phyloP scores from a whole-genome alignment of 2,113 vertebrate species.

The Albula goreensis region DNA sequence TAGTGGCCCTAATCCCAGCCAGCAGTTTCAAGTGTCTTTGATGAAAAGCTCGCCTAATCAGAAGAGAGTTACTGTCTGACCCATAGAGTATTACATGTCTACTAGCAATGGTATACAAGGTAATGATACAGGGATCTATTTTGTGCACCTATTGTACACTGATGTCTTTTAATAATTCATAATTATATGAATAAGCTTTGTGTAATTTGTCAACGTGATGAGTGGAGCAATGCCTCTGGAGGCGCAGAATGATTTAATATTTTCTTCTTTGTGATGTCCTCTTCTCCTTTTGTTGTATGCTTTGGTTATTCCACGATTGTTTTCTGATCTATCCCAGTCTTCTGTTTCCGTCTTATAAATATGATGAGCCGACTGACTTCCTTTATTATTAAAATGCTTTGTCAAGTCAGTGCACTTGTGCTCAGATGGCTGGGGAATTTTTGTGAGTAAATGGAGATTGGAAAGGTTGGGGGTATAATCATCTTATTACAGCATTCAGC shows the following conservation, averaged over 20 bases:
- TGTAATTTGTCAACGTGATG: too few relatives aligned
- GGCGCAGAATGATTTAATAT: background rate
- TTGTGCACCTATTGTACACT: too few relatives aligned
- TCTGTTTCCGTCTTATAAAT: background rate
- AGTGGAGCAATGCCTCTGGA: background rate
- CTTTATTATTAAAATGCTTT: background rate
- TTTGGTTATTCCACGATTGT: background rate
- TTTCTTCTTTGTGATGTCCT: background rate
- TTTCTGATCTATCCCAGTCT: background rate
- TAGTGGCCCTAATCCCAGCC: background rate
- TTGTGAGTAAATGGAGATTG: background rate
- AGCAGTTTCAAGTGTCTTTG: background rate
- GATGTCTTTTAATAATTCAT: too few relatives aligned
- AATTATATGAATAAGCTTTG: too few relatives aligned
- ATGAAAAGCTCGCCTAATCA: background rate
- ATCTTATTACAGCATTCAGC: background rate
- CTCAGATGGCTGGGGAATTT: background rate
- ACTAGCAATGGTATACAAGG: background rate
- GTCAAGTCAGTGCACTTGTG: background rate
- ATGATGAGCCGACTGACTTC: too few relatives aligned
- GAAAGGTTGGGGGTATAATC: background rate
- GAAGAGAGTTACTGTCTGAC: background rate
- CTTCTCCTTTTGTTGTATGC: background rate
- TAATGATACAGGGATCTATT: too few relatives aligned
- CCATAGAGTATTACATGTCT: background rate